Base-by-base conservation (phyloP, 1,140 invertebrate genomes). In the Calycopis cecrops region DNA sequence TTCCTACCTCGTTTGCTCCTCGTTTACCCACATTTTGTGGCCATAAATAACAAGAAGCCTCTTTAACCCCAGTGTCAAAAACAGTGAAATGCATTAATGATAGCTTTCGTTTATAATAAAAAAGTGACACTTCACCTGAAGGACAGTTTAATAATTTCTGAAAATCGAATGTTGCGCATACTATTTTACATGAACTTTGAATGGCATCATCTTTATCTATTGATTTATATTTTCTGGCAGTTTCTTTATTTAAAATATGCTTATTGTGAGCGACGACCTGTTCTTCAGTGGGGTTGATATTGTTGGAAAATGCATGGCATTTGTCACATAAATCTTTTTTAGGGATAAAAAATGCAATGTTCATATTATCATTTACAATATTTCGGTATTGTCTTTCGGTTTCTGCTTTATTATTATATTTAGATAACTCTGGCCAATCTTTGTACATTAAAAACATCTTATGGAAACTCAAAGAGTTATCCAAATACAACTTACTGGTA, bases 311-410 rank as follows among this genome's bases (percentile, higher is more conserved):
- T 8, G n/a, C 14, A 14, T 50, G 48, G n/a, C 33, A 50, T 35
- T 50, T 35, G 4, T 35, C 48, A 50, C 48, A 50, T 35, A 50
- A 33, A 35, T 50, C 48, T n/a, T n/a, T n/a, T n/a, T n/a, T n/a
- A n/a, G n/a, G n/a, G n/a, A n/a, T n/a, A n/a, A n/a, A n/a, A n/a
- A 50, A 50, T n/a, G 47, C 47, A 11, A 50, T 48, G 11, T 48
- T 48, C 21, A 48, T 9, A 18, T 48, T 10, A n/a, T 48, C 47
- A 48, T 28, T 48, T 11, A 48, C 47, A 11, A 48, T 48, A 4
- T 9, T 11, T 33, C 47, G 8, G 18, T 48, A 48, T 48, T 48
- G 18, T n/a, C 47, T 9, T 33, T 48, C 12, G 1, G 1, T 50
- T 12, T 28, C 12, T 35, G 28, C 50, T 52, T 37, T 17, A 52